Base-by-base conservation (phyloP, 2,888 invertebrate species). In the Lasioglossum vierecki region DNA sequence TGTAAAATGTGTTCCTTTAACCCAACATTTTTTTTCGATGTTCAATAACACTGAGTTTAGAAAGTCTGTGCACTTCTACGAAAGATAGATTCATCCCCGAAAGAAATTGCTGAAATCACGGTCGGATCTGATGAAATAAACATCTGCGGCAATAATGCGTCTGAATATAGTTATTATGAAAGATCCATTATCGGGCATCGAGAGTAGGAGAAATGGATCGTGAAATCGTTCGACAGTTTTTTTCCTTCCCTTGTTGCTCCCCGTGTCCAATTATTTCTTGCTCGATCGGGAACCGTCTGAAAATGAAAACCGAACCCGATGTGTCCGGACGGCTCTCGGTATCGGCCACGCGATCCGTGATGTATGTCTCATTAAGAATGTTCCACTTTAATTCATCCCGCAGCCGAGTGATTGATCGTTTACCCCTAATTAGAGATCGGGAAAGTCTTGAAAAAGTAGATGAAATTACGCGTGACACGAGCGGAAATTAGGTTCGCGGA, bases 391-490 rank as follows among this genome's bases (percentile, higher is more conserved):
- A 90, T 90, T 88, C 78, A 88, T 85, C 78, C 73, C 76, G 30
- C 11, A 60, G 79, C 18, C 82, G 76, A 83, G 84, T 90, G 91
- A 91, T 91, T 87, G 91, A 91, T 91, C 88, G 91, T 91, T 91
- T 87, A 90, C 77, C 87, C 88, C 90, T 91, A 91, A 91, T 91
- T 91, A 91, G 87, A 87, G 84, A 87, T 89, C 87, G 85, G 86
- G 76, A 71, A 76, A 83, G 76, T 80, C 80, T 81, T 89, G 91
- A 93, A 91, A 91, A 93, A 93, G 91, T 91, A 86, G 87, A 91
- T 90, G 91, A 93, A 93, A 93, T 92, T 92, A 93, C 85, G 92
- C 91, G 91, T 93, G 92, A 91, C 92, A 90, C 90, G 87, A 87
- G 88, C 89, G 92, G 92, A 93, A 93, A 93, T 93, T 93, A 92